Evolutionary conservation across 2,888 invertebrate genomes (phyloP).

Genomic region (Aspidiotus destructor): DNA sequence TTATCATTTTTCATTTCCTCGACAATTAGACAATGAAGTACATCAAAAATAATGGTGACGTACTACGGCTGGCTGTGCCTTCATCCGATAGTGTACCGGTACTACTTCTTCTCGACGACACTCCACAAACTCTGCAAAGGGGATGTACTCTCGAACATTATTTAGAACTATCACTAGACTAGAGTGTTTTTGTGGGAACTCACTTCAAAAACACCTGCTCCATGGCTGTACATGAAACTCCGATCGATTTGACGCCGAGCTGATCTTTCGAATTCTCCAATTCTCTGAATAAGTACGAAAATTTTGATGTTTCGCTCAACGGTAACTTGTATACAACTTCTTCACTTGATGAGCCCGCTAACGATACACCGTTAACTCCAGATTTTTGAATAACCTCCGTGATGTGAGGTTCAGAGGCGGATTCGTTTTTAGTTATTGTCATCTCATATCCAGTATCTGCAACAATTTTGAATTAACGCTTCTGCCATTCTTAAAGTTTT

Average conservation of each 20-base stretch:
- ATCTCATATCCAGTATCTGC: slow-evolving; percentile 63
- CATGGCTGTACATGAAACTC: slow-evolving; percentile 76
- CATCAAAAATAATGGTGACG: not conserved
- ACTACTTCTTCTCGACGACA: slow-evolving; percentile 1
- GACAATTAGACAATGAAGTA: not conserved
- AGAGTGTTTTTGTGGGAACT: slow-evolving; percentile 20
- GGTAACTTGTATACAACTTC: slow-evolving; percentile 50
- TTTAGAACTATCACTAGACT: too few species aligned
- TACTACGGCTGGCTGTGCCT: slow-evolving; percentile 1
- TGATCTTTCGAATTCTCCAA: slow-evolving; percentile 52
- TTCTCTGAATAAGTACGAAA: slow-evolving; percentile 52
- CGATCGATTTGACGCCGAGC: slow-evolving; percentile 65
- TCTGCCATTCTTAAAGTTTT: too few species aligned
- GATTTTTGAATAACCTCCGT: slow-evolving; percentile 43
- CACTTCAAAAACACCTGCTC: slow-evolving; percentile 87
- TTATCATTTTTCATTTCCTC: not conserved
- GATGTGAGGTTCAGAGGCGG: slow-evolving; percentile 39
- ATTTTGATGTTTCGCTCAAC: slow-evolving; percentile 47
- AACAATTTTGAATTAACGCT: not conserved
- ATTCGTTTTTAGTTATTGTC: slow-evolving; percentile 44
- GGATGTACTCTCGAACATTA: not conserved
- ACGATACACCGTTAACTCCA: slow-evolving; percentile 29
- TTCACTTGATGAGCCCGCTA: slow-evolving; percentile 42
- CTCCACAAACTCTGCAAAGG: slow-evolving; percentile 18
- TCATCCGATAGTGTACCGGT: slow-evolving; percentile 16